A percentile compares a stretch with the other conserved stretches of the same genome.
phyloP scores from a whole-genome alignment of 2,888 invertebrate species.

The Drosophila bunnanda region DNA sequence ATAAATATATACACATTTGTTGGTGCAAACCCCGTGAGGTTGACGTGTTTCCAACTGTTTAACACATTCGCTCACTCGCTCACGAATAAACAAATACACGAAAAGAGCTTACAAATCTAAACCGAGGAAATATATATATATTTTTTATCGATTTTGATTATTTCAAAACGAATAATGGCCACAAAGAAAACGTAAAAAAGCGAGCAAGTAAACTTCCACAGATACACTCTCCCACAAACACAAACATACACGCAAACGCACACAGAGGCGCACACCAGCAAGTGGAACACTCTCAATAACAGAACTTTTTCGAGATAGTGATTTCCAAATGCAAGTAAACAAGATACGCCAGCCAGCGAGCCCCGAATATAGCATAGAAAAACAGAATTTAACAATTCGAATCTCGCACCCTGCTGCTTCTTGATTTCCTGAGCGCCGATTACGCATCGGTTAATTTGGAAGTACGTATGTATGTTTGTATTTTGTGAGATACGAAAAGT shows the following conservation, averaged over 20 bases:
- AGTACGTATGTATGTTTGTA: slow-evolving; percentile 12
- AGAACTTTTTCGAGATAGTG: slow-evolving; percentile 79
- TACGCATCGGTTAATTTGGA: slow-evolving; percentile 31
- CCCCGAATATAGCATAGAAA: slow-evolving; percentile 26
- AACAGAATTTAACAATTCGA: slow-evolving; percentile 10
- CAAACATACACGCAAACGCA: slow-evolving; percentile 25
- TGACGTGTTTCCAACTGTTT: slow-evolving; percentile 49
- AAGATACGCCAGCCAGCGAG: slow-evolving; percentile 33
- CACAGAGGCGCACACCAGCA: slow-evolving; percentile 13
- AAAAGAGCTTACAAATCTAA: slow-evolving; percentile 56
- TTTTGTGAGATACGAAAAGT: slow-evolving; percentile 16
- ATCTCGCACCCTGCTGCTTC: slow-evolving; percentile 9
- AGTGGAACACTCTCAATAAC: slow-evolving; percentile 40
- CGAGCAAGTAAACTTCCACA: slow-evolving; percentile 44
- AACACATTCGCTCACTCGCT: slow-evolving; percentile 40
- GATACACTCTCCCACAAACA: slow-evolving; percentile 32
- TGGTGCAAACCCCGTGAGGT: slow-evolving; percentile 20
- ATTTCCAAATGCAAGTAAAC: slow-evolving; percentile 77
- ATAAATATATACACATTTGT: slow-evolving; percentile 26
- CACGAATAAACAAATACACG: slow-evolving; percentile 21
- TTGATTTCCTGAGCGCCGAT: slow-evolving; percentile 19
- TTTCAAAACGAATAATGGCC: slow-evolving; percentile 77
- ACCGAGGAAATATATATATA: slow-evolving; percentile 46
- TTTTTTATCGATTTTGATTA: slow-evolving; percentile 81
- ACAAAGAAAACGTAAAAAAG: slow-evolving; percentile 64